Base-by-base conservation (phyloP, 2,113 vertebrate species). In the human region DNA sequence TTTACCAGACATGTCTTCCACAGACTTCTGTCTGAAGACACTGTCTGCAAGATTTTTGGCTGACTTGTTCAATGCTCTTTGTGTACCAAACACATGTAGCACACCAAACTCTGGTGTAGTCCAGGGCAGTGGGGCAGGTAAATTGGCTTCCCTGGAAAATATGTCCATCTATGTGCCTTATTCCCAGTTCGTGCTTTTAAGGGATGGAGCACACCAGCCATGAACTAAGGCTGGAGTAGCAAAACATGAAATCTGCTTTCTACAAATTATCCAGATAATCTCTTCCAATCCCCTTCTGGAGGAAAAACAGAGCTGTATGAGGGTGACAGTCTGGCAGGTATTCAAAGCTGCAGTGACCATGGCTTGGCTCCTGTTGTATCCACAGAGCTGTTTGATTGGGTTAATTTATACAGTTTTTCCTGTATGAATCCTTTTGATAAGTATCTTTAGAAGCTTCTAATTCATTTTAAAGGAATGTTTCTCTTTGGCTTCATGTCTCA, bases 361-460 rank as follows among this genome's bases (percentile, higher is more conserved):
- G 79, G 91, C 94, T 98, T 97, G 94, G 97, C 97, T 97, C 92
- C 97, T 98, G 84, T 83, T 98, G 22, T 93, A 94, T 82, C 86
- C 0, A 0, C 35, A 84, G 52, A 0, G 0, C 87, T 93, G 94
- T 94, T 96, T 95, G 76, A 40, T 93, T 75, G 95, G 43, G 81
- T 72, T 80, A 98, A 97, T 98, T 96, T 97, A 93, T 94, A 88
- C 76, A 81, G 76, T 79, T 95, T 86, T 96, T 61, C 95, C 93
- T 94, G 48, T 97, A 91, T 96, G 95, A 89, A 17, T 94, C 91
- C 90, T 25, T 94, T 96, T 90, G 96, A 0, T 38, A 35, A 81
- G 75, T 96, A 75, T 94, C 89, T 97, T 97, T 94, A 97, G 83
- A 97, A 95, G 70, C 61, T 43, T 84, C 66, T 96, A 90, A 97